Conservation (phyloP, 2,888 invertebrate genomes). For the Brachyptera putata region DNA sequence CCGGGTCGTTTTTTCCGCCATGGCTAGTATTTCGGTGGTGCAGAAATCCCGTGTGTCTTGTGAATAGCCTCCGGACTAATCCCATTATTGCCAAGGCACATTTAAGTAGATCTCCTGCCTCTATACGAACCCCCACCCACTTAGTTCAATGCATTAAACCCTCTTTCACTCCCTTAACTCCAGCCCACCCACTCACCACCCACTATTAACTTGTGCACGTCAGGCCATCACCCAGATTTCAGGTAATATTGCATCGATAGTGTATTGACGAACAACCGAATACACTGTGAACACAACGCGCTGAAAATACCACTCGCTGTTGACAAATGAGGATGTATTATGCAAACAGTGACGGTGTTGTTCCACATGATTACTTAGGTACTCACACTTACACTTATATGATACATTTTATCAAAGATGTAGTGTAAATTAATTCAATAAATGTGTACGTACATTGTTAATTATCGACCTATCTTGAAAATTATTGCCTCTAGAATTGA, state of each 20-base stretch:
- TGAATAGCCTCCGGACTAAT: slow-evolving; percentile 24
- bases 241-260: background rate
- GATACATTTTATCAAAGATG: too few relatives aligned
- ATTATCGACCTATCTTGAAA: too few relatives aligned
- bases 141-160: background rate
- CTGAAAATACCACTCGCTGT: too few relatives aligned
- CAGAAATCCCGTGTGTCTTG: slow-evolving; percentile 16
- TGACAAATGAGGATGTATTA: too few relatives aligned
- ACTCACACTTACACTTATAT: too few relatives aligned
- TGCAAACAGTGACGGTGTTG: too few relatives aligned
- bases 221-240: background rate
- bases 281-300: too few relatives aligned
- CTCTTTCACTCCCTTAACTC: background rate
- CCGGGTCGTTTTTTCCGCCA: background rate
- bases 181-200: background rate
- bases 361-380: too few relatives aligned
- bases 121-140: slow-evolving; percentile 11
- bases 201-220: background rate
- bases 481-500: too few relatives aligned
- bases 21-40: slow-evolving; percentile 3
- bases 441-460: too few relatives aligned
- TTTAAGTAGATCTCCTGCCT: slow-evolving; percentile 28
- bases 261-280: too few relatives aligned
- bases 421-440: too few relatives aligned
- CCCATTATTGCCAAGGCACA: slow-evolving; percentile 31